Evolutionary conservation across 2,113 vertebrate species (phyloP).

Genomic region (Phaethon lepturus): DNA sequence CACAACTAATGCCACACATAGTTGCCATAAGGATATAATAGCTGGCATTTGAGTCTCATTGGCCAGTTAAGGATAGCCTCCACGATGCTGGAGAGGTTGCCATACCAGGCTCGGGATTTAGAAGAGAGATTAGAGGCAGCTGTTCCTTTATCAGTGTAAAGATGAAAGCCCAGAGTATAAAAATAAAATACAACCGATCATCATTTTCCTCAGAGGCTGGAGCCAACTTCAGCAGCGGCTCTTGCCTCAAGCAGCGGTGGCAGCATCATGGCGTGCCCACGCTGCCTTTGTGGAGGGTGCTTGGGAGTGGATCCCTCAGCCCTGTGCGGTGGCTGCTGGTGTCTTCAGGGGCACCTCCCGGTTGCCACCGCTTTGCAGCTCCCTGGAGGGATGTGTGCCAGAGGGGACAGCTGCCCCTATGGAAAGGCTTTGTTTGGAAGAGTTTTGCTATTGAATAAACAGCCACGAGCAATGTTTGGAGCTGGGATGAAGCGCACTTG

Average conservation of each 20-base stretch:
- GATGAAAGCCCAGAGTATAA: conserved; percentile 13
- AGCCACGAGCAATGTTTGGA: not conserved
- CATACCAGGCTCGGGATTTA: not conserved
- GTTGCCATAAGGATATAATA: not conserved
- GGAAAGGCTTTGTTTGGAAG: not conserved
- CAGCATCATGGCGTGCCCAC: accelerated
- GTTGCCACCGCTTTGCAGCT: not conserved
- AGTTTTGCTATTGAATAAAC: not conserved
- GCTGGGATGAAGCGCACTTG: not conserved
- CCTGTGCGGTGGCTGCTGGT: not conserved
- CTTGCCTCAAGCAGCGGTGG: not conserved
- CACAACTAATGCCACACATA: not conserved
- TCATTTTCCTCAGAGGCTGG: not conserved
- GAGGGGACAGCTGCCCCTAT: not conserved
- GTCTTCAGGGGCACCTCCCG: not conserved
- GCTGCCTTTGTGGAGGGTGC: not conserved
- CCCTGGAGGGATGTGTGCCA: not conserved
- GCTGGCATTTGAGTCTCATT: conserved; percentile 19
- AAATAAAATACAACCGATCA: conserved; percentile 35
- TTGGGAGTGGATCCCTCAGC: not conserved
- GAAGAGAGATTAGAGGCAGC: conserved; percentile 25
- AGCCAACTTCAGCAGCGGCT: not conserved
- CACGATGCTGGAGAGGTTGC: not conserved
- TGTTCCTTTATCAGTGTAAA: conserved; percentile 17
- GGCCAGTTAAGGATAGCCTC: not conserved